Evolutionary conservation across 2,888 invertebrate species (phyloP).

Genomic region (Idaea aversata): DNA sequence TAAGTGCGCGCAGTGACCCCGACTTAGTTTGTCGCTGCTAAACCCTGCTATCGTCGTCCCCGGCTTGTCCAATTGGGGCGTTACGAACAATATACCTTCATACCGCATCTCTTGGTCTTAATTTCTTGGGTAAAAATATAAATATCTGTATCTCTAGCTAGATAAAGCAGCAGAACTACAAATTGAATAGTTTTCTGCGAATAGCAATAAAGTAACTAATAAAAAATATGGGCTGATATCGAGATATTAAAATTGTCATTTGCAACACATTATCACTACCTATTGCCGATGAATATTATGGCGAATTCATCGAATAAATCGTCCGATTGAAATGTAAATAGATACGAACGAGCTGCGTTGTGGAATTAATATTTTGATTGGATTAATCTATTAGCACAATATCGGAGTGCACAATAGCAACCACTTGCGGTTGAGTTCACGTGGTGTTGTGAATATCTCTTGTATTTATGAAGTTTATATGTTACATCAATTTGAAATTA

Average conservation of each 20-base stretch:
- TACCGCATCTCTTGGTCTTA: neutral
- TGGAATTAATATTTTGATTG: constrained; percentile 78
- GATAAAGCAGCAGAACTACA: neutral
- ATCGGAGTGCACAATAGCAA: constrained; percentile 57
- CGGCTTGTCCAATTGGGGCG: constrained; percentile 61
- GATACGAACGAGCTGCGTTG: constrained; percentile 55
- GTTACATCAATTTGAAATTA: neutral
- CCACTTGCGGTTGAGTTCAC: constrained; percentile 36
- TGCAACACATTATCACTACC: constrained; percentile 25
- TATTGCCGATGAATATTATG: constrained; percentile 50
- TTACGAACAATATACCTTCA: constrained; percentile 29
- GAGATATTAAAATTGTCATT: constrained; percentile 14
- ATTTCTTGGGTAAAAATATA: constrained; percentile 7
- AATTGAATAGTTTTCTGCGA: neutral
- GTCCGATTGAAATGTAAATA: constrained; percentile 71
- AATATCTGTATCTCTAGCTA: neutral
- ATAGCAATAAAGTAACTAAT: neutral
- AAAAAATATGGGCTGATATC: neutral
- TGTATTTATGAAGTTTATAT: neutral
- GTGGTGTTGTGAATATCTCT: neutral
- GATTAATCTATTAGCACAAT: constrained; percentile 77
- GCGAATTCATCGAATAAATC: constrained; percentile 61
- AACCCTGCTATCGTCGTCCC: constrained; percentile 54
- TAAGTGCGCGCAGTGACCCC: constrained; percentile 59
- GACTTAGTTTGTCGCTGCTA: constrained; percentile 66